Conservation (phyloP, 2,113 vertebrate genomes). For the Brachirus orientalis region DNA sequence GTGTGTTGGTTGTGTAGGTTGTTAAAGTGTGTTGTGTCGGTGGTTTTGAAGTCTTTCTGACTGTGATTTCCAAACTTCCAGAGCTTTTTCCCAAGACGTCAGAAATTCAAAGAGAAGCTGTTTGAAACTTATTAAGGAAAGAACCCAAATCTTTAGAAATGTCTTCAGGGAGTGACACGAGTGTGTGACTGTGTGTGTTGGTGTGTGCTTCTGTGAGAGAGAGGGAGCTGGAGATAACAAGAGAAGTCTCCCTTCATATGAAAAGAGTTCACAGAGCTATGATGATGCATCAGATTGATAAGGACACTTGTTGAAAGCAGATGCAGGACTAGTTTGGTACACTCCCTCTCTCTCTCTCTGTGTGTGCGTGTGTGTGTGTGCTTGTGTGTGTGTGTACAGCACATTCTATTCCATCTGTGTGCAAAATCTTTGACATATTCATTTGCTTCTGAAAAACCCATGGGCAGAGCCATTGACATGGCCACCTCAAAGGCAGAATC, state of each 20-base stretch:
- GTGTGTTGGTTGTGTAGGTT: constrained; percentile 33
- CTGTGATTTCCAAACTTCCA: constrained; percentile 57
- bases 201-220: constrained; percentile 8
- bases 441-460: constrained; percentile 7
- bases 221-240: constrained; percentile 7
- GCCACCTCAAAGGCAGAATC: background rate
- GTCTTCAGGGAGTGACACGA: constrained; percentile 44
- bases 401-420: background rate
- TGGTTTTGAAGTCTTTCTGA: constrained; percentile 53
- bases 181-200: constrained; percentile 16
- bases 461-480: background rate
- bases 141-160: constrained; percentile 54
- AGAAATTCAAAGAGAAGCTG: constrained; percentile 52
- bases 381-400: background rate
- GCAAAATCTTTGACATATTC: background rate
- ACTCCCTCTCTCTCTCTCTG: background rate
- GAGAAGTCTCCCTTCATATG: constrained; percentile 23
- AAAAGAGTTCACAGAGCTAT: constrained; percentile 31
- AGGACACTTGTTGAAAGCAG: constrained; percentile 23
- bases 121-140: constrained; percentile 53
- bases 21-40: constrained; percentile 5
- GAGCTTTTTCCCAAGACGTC: constrained; percentile 51
- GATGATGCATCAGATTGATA: constrained; percentile 24
- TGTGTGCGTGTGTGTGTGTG: background rate
- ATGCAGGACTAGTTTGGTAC: background rate